Evolutionary conservation across 2,888 invertebrate genomes (phyloP).

Genomic region (Drosophila gaucha): DNA sequence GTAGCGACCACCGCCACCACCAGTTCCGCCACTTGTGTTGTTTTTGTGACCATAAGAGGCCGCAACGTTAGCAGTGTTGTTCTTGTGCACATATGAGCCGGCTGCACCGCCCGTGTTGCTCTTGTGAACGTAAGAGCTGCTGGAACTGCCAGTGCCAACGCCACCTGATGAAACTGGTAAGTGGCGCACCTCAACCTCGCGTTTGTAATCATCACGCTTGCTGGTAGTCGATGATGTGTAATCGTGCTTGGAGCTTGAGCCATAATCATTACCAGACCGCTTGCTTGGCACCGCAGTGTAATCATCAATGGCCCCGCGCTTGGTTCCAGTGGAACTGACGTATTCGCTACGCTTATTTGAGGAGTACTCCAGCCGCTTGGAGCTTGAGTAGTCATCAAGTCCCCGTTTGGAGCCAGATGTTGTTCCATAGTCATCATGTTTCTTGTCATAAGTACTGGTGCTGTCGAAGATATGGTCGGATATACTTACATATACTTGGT

Average conservation of each 20-base stretch:
- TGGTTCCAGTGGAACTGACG: conserved; percentile 58
- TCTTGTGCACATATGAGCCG: conserved; percentile 72
- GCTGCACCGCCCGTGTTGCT: conserved; percentile 50
- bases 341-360: conserved; percentile 74
- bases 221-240: conserved; percentile 70
- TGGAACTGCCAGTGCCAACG: conserved; percentile 57
- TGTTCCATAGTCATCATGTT: conserved; percentile 82
- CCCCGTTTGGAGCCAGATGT: conserved; percentile 78
- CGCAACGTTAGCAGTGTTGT: conserved; percentile 47
- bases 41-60: conserved; percentile 71
- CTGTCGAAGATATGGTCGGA: not conserved
- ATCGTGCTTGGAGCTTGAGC: conserved; percentile 76
- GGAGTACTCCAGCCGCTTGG: conserved; percentile 73
- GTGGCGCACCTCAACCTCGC: conserved; percentile 84
- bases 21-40: conserved; percentile 49
- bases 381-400: conserved; percentile 80
- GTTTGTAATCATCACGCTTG: conserved; percentile 82
- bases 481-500: not conserved
- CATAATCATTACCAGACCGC: conserved; percentile 77
- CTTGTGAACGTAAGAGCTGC: conserved; percentile 71
- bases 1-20: conserved; percentile 69
- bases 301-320: conserved; percentile 79
- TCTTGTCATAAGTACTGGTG: conserved; percentile 78
- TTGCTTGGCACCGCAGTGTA: conserved; percentile 76
- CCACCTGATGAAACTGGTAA: conserved; percentile 62